These are phyloP conservation scores for Mayetiola destructor DNA, from an alignment of 2,888 invertebrate genomes.

Conservation along the genomic window DNA sequence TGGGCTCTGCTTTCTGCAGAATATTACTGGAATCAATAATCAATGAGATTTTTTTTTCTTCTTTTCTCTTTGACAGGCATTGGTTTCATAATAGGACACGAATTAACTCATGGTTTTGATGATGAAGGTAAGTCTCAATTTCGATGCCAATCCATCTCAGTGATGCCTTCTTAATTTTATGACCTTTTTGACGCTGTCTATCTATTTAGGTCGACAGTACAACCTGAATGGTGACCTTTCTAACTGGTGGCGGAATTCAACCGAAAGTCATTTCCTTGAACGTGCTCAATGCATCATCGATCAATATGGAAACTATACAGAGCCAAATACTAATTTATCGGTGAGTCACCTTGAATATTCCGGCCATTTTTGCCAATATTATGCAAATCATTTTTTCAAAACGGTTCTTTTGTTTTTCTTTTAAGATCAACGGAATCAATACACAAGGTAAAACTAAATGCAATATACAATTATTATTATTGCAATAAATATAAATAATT, in stretches of 20 bases:
- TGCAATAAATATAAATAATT: neutral
- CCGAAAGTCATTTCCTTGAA: neutral
- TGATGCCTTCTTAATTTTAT: neutral
- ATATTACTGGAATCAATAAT: too few species aligned
- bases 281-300: constrained; percentile 8
- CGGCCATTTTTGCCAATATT: neutral
- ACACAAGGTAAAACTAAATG: neutral
- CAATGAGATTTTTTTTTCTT: too few species aligned
- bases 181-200: neutral
- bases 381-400: neutral
- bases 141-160: neutral
- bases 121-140: neutral
- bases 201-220: neutral
- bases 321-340: neutral
- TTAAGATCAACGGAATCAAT: constrained; percentile 74
- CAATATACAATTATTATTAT: neutral
- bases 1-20: too few species aligned
- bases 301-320: neutral
- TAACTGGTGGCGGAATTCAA: constrained; percentile 1
- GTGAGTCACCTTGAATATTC: neutral
- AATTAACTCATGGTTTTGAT: constrained; percentile 9
- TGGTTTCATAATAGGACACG: neutral
- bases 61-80: too few species aligned
- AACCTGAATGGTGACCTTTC: neutral
- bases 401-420: neutral